A percentile compares a stretch with the other conserved stretches of the same genome.
Conservation (phyloP, 2,113 vertebrate species). For the Forbesichthys agassizii region DNA sequence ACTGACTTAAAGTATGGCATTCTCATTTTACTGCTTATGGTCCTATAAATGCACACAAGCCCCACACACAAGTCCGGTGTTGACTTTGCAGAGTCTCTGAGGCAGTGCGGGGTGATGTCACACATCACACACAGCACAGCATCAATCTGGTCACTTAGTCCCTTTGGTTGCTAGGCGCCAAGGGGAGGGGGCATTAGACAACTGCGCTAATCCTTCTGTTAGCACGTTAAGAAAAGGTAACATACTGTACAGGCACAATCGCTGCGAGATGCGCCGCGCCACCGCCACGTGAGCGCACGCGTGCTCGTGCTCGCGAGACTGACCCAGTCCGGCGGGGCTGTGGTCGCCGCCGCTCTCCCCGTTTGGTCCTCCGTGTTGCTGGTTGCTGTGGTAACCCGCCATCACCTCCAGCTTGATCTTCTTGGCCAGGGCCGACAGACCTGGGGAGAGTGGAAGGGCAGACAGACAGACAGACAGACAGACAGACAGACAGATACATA, state of each 20-base stretch:
- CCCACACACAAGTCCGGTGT: conserved; percentile 24
- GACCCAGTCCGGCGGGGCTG: conserved; percentile 90
- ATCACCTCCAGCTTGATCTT: conserved; percentile 98
- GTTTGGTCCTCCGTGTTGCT: conserved; percentile 88
- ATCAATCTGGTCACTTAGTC: conserved; percentile 47
- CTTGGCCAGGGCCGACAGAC: conserved; percentile 94
- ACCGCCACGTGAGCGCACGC: not conserved
- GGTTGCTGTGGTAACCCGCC: conserved; percentile 90
- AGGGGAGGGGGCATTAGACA: conserved; percentile 1
- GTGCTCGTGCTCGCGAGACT: conserved; percentile 60
- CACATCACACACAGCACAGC: conserved; percentile 35
- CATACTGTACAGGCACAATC: conserved; percentile 28
- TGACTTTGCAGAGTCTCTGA: conserved; percentile 22
- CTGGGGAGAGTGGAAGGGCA: conserved; percentile 60
- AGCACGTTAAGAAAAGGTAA: not conserved
- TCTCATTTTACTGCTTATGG: too few relatives aligned
- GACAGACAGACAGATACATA: too few relatives aligned
- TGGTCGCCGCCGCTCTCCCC: conserved; percentile 94
- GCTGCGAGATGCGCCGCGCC: not conserved
- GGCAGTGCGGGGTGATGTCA: conserved; percentile 53
- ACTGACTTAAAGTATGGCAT: too few relatives aligned
- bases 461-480: conserved; percentile 9
- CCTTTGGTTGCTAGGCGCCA: not conserved
- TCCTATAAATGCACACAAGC: too few relatives aligned
- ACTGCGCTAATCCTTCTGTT: conserved; percentile 39